A percentile compares a stretch with the other conserved stretches of the same genome.
Conservation (phyloP, 2,113 vertebrate species). For the Scomber scombrus region DNA sequence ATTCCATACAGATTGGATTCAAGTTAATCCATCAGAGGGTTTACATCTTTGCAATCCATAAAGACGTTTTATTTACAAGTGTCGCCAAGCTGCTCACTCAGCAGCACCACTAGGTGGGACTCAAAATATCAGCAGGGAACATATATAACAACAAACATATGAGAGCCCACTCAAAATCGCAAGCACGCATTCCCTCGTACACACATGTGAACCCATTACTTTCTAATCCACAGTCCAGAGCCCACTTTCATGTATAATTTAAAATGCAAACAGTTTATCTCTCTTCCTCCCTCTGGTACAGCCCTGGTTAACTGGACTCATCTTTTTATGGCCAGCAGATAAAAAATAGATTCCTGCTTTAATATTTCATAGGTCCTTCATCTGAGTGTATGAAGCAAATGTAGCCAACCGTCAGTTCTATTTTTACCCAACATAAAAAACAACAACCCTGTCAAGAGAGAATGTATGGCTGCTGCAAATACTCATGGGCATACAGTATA, state of each 20-base stretch:
- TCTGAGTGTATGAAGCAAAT: conserved; percentile 65
- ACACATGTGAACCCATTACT: conserved; percentile 46
- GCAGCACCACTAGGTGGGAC: conserved; percentile 37
- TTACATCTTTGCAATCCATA: conserved; percentile 66
- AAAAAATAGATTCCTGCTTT: conserved; percentile 74
- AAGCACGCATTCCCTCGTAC: background rate
- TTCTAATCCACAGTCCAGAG: conserved; percentile 62
- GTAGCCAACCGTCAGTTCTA: conserved; percentile 61
- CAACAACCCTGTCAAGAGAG: conserved; percentile 16
- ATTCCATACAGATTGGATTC: conserved; percentile 77
- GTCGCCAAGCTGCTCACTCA: conserved; percentile 55
- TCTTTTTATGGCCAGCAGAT: conserved; percentile 74
- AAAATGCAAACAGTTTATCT: conserved; percentile 77
- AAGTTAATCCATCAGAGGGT: conserved; percentile 72
- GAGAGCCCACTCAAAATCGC: conserved; percentile 13
- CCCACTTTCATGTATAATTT: conserved; percentile 80
- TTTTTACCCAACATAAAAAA: conserved; percentile 61
- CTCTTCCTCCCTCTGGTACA: conserved; percentile 50
- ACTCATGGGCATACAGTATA: conserved; percentile 2
- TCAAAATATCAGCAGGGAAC: conserved; percentile 44
- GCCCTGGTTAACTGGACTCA: conserved; percentile 72
- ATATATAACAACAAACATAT: conserved; percentile 5
- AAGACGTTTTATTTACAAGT: conserved; percentile 62
- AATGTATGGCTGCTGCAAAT: conserved; percentile 12
- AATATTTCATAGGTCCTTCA: conserved; percentile 81